These are phyloP conservation scores for Momotus momota DNA, from an alignment of 2,797 vertebrate species.

Conservation along the genomic window DNA sequence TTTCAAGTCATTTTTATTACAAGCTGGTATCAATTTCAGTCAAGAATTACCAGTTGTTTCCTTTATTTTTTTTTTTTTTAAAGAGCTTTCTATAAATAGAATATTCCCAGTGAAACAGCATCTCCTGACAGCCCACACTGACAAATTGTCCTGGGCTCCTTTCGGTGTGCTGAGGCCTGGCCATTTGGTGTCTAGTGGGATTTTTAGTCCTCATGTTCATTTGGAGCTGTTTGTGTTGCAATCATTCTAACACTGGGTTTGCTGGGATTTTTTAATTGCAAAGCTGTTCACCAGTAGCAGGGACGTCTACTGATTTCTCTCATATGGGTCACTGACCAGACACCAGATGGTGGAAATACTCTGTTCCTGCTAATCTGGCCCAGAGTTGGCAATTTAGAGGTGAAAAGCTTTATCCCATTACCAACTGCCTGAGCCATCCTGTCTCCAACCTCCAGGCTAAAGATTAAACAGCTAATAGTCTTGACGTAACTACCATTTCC, in stretches of 20 bases:
- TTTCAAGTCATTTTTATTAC: background rate
- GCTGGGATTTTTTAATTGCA: background rate
- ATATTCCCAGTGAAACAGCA: background rate
- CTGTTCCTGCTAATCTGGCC: slow-evolving; percentile 55
- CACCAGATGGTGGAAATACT: slow-evolving; percentile 67
- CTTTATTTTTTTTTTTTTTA: background rate
- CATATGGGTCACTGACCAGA: slow-evolving; percentile 53
- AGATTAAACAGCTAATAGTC: slow-evolving; percentile 51
- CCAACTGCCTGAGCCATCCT: slow-evolving; percentile 42
- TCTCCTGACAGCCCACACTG: background rate
- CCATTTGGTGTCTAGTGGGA: background rate
- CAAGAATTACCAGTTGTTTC: background rate
- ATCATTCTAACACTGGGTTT: background rate
- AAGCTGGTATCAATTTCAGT: background rate
- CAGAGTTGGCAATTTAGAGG: slow-evolving; percentile 34
- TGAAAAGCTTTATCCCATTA: slow-evolving; percentile 69
- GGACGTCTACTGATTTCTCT: background rate
- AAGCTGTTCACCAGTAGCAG: background rate
- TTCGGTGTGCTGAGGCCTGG: background rate
- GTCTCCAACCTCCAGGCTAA: background rate
- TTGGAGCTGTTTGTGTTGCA: background rate
- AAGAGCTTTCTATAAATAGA: background rate
- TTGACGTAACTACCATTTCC: background rate
- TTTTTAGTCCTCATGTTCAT: background rate
- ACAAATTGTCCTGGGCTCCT: background rate